Conservation (phyloP, 2,797 vertebrate genomes). For the Micrastur ruficollis region DNA sequence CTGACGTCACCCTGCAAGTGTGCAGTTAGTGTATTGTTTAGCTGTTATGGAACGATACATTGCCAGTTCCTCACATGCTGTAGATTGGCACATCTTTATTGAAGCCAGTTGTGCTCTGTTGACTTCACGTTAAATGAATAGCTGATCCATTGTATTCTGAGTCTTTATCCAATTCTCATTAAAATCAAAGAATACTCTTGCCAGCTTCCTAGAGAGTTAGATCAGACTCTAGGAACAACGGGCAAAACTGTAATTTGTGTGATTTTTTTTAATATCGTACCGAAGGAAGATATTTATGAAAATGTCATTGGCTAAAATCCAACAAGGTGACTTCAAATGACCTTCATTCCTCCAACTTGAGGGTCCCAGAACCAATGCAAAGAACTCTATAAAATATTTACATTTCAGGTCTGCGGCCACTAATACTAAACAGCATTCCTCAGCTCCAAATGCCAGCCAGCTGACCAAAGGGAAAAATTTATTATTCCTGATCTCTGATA, state of each 20-base stretch:
- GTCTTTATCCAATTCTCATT: background rate
- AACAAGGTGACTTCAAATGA: background rate
- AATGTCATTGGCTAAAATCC: background rate
- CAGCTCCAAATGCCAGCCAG: background rate
- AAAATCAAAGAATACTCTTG: background rate
- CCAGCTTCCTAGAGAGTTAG: background rate
- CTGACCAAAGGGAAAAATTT: background rate
- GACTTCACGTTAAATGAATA: background rate
- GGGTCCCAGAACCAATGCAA: background rate
- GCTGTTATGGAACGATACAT: background rate
- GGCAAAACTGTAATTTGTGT: background rate
- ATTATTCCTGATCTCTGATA: background rate
- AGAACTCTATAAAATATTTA: background rate
- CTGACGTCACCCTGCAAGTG: background rate
- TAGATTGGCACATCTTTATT: background rate
- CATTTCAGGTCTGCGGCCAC: background rate
- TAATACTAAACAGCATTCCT: background rate
- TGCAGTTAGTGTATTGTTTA: background rate
- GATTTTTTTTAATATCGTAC: background rate
- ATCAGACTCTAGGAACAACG: background rate
- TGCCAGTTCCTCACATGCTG: background rate
- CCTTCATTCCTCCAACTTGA: background rate
- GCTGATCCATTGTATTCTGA: background rate
- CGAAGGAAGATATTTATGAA: background rate
- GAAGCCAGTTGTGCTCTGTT: background rate